Percentiles rank a stretch among this genome's conserved stretches.
Conservation (phyloP, 2,797 vertebrate genomes). For the Cetoscarus ocellatus region DNA sequence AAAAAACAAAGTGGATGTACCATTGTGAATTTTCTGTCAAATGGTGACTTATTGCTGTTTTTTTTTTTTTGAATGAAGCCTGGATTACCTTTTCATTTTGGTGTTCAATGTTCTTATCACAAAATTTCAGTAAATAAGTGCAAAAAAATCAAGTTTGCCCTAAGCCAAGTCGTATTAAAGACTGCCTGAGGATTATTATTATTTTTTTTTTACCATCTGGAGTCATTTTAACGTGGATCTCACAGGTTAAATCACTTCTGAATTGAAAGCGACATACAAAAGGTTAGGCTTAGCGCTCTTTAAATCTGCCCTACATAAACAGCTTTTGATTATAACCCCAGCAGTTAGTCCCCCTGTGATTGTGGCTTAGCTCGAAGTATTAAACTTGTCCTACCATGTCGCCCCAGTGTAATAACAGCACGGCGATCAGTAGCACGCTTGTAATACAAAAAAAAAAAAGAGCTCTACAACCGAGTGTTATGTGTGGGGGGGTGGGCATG, state of each 20-base stretch:
- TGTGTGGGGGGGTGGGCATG: conserved; percentile 57
- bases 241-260: conserved; percentile 78
- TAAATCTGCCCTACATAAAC: conserved; percentile 82
- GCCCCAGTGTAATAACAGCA: conserved; percentile 70
- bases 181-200: conserved; percentile 76
- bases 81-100: conserved; percentile 72
- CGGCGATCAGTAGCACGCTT: conserved; percentile 60
- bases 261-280: conserved; percentile 79
- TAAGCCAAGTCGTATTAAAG: conserved; percentile 70
- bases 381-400: conserved; percentile 77
- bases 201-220: conserved; percentile 64
- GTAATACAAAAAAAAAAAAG: background rate
- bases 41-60: conserved; percentile 76
- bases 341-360: conserved; percentile 79
- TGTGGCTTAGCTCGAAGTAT: conserved; percentile 83
- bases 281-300: conserved; percentile 82
- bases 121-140: conserved; percentile 71
- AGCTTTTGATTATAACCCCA: conserved; percentile 83
- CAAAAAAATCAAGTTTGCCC: conserved; percentile 64
- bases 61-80: conserved; percentile 57
- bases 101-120: conserved; percentile 63
- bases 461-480: conserved; percentile 49
- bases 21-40: conserved; percentile 58
- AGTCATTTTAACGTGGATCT: conserved; percentile 78
- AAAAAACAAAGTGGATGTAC: conserved; percentile 63